phyloP scores from a whole-genome alignment of 2,797 vertebrate genomes.

The Scolopax rusticola region DNA sequence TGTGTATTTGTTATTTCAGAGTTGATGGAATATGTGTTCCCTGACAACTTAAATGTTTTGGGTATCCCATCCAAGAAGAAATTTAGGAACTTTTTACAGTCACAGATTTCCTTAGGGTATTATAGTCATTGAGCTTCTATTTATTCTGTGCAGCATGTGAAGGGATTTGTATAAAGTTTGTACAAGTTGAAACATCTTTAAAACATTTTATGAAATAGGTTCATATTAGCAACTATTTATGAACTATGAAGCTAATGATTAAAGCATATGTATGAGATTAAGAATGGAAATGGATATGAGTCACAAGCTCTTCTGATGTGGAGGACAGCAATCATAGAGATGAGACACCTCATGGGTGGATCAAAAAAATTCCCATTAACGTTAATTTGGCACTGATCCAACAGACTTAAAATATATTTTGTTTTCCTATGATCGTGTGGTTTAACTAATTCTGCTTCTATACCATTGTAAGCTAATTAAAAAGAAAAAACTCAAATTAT shows the following conservation, averaged over 20 bases:
- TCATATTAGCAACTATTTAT: background rate
- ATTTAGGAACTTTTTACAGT: background rate
- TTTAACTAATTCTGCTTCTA: background rate
- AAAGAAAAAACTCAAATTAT: background rate
- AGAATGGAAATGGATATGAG: background rate
- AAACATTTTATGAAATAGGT: background rate
- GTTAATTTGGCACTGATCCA: constrained; percentile 6
- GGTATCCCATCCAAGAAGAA: background rate
- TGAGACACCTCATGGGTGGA: background rate
- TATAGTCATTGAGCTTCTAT: background rate
- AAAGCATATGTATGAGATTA: constrained; percentile 2
- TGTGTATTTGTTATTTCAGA: background rate
- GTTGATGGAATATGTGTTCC: background rate
- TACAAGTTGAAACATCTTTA: background rate
- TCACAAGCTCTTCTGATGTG: background rate
- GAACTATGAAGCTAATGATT: background rate
- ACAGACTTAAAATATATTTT: background rate
- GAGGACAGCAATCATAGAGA: background rate
- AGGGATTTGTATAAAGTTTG: background rate
- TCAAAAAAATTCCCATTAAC: background rate
- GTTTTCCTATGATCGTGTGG: background rate
- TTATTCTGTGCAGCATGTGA: background rate
- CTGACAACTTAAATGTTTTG: background rate
- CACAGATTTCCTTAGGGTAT: background rate
- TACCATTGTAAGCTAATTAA: background rate